A percentile compares a stretch with the other conserved stretches of the same genome.
Conservation (phyloP, 2,888 invertebrate species). For the Lepidocyrtoides sp. region DNA sequence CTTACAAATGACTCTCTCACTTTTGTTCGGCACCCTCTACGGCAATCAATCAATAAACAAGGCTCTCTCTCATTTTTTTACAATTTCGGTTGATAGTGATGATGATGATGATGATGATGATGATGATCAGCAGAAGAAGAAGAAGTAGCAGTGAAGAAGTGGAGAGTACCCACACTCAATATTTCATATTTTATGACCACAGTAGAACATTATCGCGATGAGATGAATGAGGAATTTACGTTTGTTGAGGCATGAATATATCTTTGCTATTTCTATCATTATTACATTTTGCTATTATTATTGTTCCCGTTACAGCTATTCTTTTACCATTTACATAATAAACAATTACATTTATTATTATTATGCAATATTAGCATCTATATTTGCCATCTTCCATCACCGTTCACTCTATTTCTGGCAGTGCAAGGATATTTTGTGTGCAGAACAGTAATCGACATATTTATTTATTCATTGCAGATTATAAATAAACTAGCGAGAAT, state of each 20-base stretch:
- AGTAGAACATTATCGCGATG: constrained; percentile 30
- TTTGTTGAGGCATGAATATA: constrained; percentile 11
- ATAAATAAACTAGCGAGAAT: neutral
- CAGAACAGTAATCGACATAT: neutral
- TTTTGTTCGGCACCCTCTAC: constrained; percentile 72
- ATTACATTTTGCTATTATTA: constrained; percentile 25
- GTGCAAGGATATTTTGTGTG: constrained; percentile 21
- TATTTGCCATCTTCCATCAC: constrained; percentile 17
- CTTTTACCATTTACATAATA: constrained; percentile 24
- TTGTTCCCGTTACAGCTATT: constrained; percentile 35
- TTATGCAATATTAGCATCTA: constrained; percentile 1
- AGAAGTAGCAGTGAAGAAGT: neutral
- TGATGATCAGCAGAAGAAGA: neutral
- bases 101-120: neutral
- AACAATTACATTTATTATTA: neutral
- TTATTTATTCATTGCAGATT: neutral
- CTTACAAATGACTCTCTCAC: constrained; percentile 64
- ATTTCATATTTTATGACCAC: constrained; percentile 59
- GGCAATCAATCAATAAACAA: constrained; percentile 76
- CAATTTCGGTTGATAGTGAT: constrained; percentile 31
- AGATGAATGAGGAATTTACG: constrained; percentile 37
- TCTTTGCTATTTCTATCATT: constrained; percentile 15
- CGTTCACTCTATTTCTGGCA: constrained; percentile 44
- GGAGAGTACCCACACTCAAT: constrained; percentile 56
- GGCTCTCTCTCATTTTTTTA: constrained; percentile 48